Percentiles rank a stretch among this genome's conserved stretches.
Conservation (phyloP, 2,888 invertebrate genomes). For the Gerosis bhagava region DNA sequence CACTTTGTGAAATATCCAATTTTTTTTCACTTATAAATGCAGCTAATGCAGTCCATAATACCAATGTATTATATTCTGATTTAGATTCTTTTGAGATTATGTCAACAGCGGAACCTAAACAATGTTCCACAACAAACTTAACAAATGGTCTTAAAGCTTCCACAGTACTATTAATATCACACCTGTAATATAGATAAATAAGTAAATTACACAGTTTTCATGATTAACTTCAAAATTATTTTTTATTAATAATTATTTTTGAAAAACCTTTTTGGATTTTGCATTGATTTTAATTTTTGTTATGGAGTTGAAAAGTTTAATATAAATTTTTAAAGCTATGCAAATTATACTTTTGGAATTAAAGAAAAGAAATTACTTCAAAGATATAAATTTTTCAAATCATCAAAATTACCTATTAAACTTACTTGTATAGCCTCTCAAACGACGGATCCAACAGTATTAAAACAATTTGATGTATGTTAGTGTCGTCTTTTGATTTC, state of each 20-base stretch:
- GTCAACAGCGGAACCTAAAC: slow-evolving; percentile 29
- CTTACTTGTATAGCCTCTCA: slow-evolving; percentile 36
- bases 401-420: neutral
- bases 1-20: slow-evolving; percentile 33
- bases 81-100: slow-evolving; percentile 41
- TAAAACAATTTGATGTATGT: slow-evolving; percentile 41
- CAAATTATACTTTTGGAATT: neutral
- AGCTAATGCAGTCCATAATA: slow-evolving; percentile 55
- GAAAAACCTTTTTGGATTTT: too few relatives aligned
- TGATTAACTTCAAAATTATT: neutral
- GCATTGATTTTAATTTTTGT: too few relatives aligned
- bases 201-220: too few relatives aligned
- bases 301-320: too few relatives aligned
- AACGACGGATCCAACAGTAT: slow-evolving; percentile 41
- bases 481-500: slow-evolving; percentile 34
- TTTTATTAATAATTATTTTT: too few relatives aligned
- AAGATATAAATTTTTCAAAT: neutral
- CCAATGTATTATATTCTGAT: slow-evolving; percentile 40
- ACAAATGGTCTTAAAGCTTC: slow-evolving; percentile 43
- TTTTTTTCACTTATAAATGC: slow-evolving; percentile 41
- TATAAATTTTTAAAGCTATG: too few relatives aligned
- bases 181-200: slow-evolving; percentile 51
- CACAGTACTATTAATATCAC: slow-evolving; percentile 35
- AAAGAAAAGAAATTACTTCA: too few relatives aligned
- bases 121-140: slow-evolving; percentile 39